Evolutionary conservation across 2,113 vertebrate genomes (phyloP), one percentile per base, ranked within the genome.

Genomic region (Mesitornis unicolor): DNA sequence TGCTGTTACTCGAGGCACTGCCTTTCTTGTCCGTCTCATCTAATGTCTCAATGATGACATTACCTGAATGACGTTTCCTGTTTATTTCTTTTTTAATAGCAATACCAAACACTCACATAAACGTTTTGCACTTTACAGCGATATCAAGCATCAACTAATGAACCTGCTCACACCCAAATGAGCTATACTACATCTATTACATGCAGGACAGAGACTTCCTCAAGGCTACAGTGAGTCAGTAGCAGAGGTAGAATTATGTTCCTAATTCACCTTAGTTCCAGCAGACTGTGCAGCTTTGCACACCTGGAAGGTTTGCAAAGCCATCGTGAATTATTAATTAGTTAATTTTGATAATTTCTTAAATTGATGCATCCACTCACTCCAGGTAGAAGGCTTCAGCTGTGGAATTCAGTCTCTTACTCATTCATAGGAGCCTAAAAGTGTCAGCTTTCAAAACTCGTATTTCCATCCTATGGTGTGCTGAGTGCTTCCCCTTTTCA

Each of bases 1-100:
- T 71, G 76, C 53, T 81, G 56, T 81, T 78, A 45, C 2, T 86
- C 19, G 2, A 92, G 89, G 47, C 68, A 38, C 47, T 40, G 63
- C 45, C 17, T 20, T 15, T 60, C 64, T 59, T 69, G 75, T 19
- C 35, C 40, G 0, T 87, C 82, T 67, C 28, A 56, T 22, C 91
- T 53, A 13, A 75, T 90, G 68, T 67, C 64, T 89, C 64, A 64
- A 68, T n/a, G 88, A 81, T 97, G 91, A 95, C 87, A 64, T 61
- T 64, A 69, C 15, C 69, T 42, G 51, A n/a, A 60, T 87, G 76
- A 70, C 38, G 22, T 75, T 97, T 97, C 96, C 96, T 97, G 95
- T 96, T 96, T 96, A 50, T 96, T 94, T 90, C 83, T 74, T 90
- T 91, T 95, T 94, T 77, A 95, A 94, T 93, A 84, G 71, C 85